These are phyloP conservation scores for Cryptus viduatorius DNA, from an alignment of 2,888 invertebrate genomes.

Conservation along the genomic window DNA sequence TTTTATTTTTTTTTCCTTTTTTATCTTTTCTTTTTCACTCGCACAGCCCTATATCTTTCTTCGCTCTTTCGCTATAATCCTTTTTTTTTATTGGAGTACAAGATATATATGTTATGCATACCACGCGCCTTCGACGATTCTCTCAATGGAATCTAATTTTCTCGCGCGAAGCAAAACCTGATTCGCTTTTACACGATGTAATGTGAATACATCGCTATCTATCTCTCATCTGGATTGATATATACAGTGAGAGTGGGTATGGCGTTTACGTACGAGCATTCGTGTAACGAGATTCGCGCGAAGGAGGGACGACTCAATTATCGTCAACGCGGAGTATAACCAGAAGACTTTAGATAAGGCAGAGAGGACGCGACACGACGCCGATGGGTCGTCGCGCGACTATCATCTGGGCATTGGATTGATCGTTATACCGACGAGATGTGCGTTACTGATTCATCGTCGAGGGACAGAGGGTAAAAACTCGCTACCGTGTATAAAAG, in stretches of 20 bases:
- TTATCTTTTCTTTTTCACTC: constrained; percentile 33
- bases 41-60: constrained; percentile 18
- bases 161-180: constrained; percentile 63
- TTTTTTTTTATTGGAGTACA: constrained; percentile 6
- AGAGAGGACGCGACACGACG: constrained; percentile 13
- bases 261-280: constrained; percentile 47
- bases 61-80: constrained; percentile 14
- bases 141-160: constrained; percentile 66
- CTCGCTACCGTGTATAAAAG: constrained; percentile 30
- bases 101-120: constrained; percentile 2
- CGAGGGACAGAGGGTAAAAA: constrained; percentile 24
- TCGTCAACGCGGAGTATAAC: constrained; percentile 48
- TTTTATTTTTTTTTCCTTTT: background rate
- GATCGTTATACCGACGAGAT: constrained; percentile 56
- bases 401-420: constrained; percentile 50
- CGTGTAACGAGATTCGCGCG: constrained; percentile 53
- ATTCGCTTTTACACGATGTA: constrained; percentile 50
- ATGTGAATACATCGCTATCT: constrained; percentile 17
- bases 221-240: constrained; percentile 64
- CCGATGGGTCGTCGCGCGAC: constrained; percentile 15
- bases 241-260: constrained; percentile 56
- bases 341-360: constrained; percentile 62
- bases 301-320: constrained; percentile 65
- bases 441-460: constrained; percentile 46
- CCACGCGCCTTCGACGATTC: constrained; percentile 37